Evolutionary conservation across 2,113 vertebrate genomes (phyloP).

Genomic region (Rhineura floridana): DNA sequence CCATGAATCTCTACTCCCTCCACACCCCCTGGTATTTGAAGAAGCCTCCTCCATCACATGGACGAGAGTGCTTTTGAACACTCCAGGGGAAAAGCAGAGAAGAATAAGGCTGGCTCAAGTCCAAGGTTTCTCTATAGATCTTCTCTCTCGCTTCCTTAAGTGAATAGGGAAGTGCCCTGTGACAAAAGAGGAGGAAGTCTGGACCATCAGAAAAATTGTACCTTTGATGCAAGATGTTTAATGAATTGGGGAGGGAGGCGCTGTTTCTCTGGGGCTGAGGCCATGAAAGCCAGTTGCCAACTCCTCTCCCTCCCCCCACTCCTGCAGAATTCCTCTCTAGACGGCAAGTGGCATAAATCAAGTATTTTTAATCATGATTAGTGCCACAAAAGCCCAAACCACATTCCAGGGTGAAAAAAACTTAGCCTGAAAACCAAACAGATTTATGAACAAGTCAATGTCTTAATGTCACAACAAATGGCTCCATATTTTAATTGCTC

Average conservation of each 20-base stretch:
- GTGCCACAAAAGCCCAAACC: background rate
- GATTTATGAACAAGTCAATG: conserved; percentile 5
- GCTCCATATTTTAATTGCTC: background rate
- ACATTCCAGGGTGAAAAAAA: background rate
- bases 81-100: background rate
- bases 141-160: background rate
- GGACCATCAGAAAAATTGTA: background rate
- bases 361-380: conserved; percentile 9
- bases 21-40: background rate
- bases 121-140: background rate
- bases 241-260: too few relatives aligned
- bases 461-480: background rate
- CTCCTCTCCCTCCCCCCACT: background rate
- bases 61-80: background rate
- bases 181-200: background rate
- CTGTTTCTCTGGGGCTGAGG: background rate
- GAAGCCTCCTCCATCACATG: background rate
- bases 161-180: background rate
- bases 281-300: background rate
- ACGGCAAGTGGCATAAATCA: conserved; percentile 12
- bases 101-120: background rate
- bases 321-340: conserved; percentile 4
- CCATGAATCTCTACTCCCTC: background rate
- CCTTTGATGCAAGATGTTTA: background rate
- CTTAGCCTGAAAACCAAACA: conserved; percentile 10